A percentile compares a stretch with the other conserved stretches of the same genome.
These are phyloP conservation scores for Lithophane socia DNA, from an alignment of 2,888 invertebrate species.

Conservation along the genomic window DNA sequence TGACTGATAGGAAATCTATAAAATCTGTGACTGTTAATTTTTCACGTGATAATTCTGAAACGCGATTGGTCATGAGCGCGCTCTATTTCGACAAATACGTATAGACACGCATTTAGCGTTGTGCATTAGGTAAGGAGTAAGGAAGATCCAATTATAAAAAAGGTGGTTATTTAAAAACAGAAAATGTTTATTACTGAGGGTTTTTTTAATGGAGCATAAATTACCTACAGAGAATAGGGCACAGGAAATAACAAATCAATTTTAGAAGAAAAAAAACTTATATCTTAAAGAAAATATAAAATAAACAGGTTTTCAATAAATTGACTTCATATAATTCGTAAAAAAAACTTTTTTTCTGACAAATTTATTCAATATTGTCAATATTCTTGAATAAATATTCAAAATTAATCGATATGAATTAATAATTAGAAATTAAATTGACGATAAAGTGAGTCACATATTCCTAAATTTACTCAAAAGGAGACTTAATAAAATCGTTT, in stretches of 20 bases:
- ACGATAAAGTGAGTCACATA: conserved; percentile 23
- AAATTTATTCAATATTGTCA: conserved; percentile 49
- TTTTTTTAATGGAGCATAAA: not conserved
- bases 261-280: not conserved
- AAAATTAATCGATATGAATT: conserved; percentile 54
- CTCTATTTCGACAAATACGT: conserved; percentile 23
- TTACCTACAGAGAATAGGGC: not conserved
- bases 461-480: conserved; percentile 37
- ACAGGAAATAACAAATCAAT: conserved; percentile 29
- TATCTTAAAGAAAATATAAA: conserved; percentile 8
- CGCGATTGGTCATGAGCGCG: conserved; percentile 30
- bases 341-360: conserved; percentile 7
- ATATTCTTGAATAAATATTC: conserved; percentile 46
- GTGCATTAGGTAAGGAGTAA: conserved; percentile 9
- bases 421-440: conserved; percentile 50
- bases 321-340: not conserved
- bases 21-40: conserved; percentile 41
- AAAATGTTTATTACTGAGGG: not conserved
- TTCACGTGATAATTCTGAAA: conserved; percentile 37
- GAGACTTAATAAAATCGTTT: conserved; percentile 51
- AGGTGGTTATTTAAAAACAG: not conserved
- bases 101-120: conserved; percentile 27
- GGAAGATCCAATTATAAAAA: not conserved
- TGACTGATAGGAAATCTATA: conserved; percentile 43
- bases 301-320: conserved; percentile 19